Percentiles rank a stretch among this genome's conserved stretches.
These are phyloP conservation scores for Kryphioiulus occultus DNA, from an alignment of 2,888 invertebrate genomes.

Conservation along the genomic window DNA sequence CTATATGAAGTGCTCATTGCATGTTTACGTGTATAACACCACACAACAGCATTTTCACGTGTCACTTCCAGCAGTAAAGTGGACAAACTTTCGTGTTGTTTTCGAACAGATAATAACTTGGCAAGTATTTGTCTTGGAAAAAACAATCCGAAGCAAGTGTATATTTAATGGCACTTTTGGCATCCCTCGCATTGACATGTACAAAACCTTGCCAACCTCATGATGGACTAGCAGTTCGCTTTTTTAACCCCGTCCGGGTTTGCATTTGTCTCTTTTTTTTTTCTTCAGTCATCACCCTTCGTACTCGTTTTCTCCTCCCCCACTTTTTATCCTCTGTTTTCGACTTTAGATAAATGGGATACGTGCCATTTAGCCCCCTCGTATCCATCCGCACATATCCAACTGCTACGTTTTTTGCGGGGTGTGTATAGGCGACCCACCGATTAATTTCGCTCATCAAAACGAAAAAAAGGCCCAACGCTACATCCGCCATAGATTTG, in stretches of 20 bases:
- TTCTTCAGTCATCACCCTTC: neutral
- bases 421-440: neutral
- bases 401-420: neutral
- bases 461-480: neutral
- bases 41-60: neutral
- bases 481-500: neutral
- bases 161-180: constrained; percentile 2
- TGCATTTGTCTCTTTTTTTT: neutral
- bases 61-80: neutral
- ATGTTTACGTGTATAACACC: neutral
- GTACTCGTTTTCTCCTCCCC: neutral
- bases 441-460: constrained; percentile 23
- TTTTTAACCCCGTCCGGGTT: constrained; percentile 12
- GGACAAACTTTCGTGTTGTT: neutral
- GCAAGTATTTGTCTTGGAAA: neutral
- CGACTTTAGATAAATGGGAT: constrained; percentile 21
- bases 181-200: neutral
- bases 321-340: neutral
- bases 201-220: neutral
- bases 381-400: neutral
- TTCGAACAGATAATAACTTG: neutral
- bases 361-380: neutral
- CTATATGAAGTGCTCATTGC: neutral
- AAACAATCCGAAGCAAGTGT: neutral
- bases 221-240: constrained; percentile 10